Evolutionary conservation across 1,140 invertebrate genomes (phyloP), one percentile per base, ranked within the genome.

Genomic region (Capitella teleta): DNA sequence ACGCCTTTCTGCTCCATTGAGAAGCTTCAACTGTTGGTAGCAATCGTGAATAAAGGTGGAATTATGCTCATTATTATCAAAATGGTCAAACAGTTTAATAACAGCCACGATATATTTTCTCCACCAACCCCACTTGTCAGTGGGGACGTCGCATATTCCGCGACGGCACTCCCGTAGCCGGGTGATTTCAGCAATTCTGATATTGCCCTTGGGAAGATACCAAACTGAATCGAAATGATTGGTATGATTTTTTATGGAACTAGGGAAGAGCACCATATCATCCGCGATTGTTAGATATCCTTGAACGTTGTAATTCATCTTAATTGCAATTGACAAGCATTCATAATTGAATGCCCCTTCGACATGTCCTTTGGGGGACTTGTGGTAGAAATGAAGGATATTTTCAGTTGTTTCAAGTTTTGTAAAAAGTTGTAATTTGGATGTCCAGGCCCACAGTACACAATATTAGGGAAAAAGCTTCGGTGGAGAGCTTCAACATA

Each of bases 291-390:
- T 52, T 38, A 67, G 21, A 52, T 63, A 68, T 1, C 67, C 67
- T 30, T 69, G 62, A 2, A 70, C 67, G 12, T 60, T 58, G 50
- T 67, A 69, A 21, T 62, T 61, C 67, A 70, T 66, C 46, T 68
- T 61, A 44, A 70, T 56, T 16, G 67, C 67, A 30, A 61, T 63
- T 19, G 67, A 38, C 6, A 66, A 52, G 37, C 67, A 67, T 47
- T 69, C 63, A 43, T 69, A 69, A 5, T 53, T 60, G 19, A 52
- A 38, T 8, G 51, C 28, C 8, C 51, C 51, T 8, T 18, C 14
- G 0, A 48, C 25, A 8, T 49, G n/a, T 1, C 34, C 43, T 16
- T 49, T 42, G 5, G 32, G 30, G 2, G 56, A 49, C 26, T 59
- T 41, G 3, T 62, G 61, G 52, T 64, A 60, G 62, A 60, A 4